A percentile compares a stretch with the other conserved stretches of the same genome.
These are phyloP conservation scores for Sycon ciliatum DNA, from an alignment of 37 sponge, comb jelly and placozoan species.

Conservation along the genomic window DNA sequence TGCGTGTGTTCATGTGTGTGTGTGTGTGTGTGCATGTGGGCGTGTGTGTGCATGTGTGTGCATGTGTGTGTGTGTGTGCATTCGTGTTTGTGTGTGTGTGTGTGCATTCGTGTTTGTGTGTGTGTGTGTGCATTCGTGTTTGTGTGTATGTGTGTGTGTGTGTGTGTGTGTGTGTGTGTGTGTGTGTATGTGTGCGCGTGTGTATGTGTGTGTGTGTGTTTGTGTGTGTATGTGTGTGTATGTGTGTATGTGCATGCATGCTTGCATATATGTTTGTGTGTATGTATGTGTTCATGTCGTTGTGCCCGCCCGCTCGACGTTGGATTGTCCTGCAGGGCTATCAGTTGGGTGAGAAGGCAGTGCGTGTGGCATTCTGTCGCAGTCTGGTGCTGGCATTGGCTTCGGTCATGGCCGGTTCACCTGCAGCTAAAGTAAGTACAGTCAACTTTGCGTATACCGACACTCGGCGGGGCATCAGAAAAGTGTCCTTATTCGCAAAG, in stretches of 20 bases:
- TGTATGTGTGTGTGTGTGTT: slow-evolving; percentile 40
- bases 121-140: slow-evolving; percentile 20
- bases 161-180: slow-evolving; percentile 40
- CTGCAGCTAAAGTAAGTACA: no score
- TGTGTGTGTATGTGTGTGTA: slow-evolving; percentile 35
- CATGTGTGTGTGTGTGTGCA: slow-evolving; percentile 19
- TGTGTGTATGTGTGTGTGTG: slow-evolving; percentile 33
- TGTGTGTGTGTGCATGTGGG: not conserved
- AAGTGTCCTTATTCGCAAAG: no score
- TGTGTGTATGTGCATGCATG: slow-evolving; percentile 26
- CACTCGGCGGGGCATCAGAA: no score
- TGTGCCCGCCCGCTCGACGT: no score
- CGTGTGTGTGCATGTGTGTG: not conserved
- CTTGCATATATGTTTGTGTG: not conserved
- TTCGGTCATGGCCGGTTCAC: no score
- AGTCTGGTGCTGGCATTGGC: no score
- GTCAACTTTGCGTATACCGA: no score
- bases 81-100: not conserved
- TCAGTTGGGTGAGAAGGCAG: no score
- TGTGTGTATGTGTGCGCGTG: slow-evolving; percentile 38
- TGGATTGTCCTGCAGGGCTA: no score
- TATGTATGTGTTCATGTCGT: no score
- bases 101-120: slow-evolving; percentile 14
- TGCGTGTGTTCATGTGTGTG: not conserved
- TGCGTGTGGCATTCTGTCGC: no score